Evolutionary conservation across 1,140 invertebrate species (phyloP).

Genomic region (Notospermus geniculatus): DNA sequence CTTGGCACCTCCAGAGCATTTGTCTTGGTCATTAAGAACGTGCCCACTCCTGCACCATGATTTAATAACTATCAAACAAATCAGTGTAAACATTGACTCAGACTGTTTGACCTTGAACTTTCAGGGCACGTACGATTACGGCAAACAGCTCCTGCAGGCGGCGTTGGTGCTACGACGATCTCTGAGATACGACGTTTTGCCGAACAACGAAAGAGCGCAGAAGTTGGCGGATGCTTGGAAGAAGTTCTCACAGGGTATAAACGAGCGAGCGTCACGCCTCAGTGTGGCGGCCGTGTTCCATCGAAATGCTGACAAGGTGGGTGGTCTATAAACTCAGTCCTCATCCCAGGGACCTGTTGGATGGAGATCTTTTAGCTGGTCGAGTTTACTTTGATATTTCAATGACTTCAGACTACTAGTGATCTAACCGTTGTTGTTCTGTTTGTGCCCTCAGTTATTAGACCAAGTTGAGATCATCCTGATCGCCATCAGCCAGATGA

Average conservation of each 20-base stretch:
- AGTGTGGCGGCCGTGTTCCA: conserved; percentile 75
- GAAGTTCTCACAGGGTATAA: conserved; percentile 67
- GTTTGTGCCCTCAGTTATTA: conserved; percentile 55
- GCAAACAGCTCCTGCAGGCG: conserved; percentile 72
- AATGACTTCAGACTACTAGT: too few relatives aligned
- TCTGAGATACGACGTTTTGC: conserved; percentile 65
- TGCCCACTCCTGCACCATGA: too few relatives aligned
- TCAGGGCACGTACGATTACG: conserved; percentile 77
- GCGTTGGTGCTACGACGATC: conserved; percentile 71
- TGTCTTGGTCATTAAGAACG: too few relatives aligned
- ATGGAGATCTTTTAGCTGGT: too few relatives aligned
- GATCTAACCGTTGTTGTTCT: too few relatives aligned
- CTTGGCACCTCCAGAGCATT: too few relatives aligned
- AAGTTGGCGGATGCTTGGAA: conserved; percentile 69
- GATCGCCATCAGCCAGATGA: conserved; percentile 71
- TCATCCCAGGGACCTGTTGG: too few relatives aligned
- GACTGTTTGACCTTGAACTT: too few relatives aligned
- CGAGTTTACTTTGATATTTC: too few relatives aligned
- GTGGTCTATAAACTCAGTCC: neutral
- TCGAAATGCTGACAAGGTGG: conserved; percentile 68
- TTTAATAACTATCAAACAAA: too few relatives aligned
- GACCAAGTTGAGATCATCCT: conserved; percentile 67
- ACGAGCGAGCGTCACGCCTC: conserved; percentile 74
- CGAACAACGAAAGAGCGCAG: conserved; percentile 60
- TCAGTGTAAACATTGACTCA: too few relatives aligned